Conservation (phyloP, 2,888 invertebrate species). For the Arctia plantaginis region DNA sequence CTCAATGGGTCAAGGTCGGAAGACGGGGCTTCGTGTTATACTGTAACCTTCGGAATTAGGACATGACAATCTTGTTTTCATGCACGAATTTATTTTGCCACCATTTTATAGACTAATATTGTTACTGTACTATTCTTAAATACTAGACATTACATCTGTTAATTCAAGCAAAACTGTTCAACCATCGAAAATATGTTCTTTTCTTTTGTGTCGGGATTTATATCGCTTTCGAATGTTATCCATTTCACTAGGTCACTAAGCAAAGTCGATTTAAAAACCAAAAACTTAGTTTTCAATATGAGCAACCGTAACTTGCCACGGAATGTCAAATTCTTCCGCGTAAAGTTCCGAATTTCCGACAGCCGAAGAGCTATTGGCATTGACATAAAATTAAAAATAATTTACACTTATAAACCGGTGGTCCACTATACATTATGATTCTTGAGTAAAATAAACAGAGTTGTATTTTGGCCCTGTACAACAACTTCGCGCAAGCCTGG, state of each 20-base stretch:
- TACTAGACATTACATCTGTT: background rate
- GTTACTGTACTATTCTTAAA: background rate
- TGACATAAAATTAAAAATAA: background rate
- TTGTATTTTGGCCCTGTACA: background rate
- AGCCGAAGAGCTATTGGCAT: background rate
- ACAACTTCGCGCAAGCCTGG: no score
- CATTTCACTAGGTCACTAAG: background rate
- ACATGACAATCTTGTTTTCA: constrained; percentile 19
- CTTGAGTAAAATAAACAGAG: background rate
- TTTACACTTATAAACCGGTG: background rate
- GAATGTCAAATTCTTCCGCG: background rate
- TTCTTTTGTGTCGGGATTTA: no score
- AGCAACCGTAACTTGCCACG: background rate
- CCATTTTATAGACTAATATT: background rate
- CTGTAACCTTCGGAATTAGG: constrained; percentile 36
- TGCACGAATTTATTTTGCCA: background rate
- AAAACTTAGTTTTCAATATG: background rate
- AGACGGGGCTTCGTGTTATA: constrained; percentile 43
- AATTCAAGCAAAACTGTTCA: no score
- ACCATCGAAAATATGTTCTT: no score
- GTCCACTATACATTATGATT: background rate
- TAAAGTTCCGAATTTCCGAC: background rate
- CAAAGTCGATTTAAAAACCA: background rate
- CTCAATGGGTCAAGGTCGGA: constrained; percentile 68
- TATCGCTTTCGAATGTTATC: background rate